Evolutionary conservation across 1,140 invertebrate genomes (phyloP).

Genomic region (Hermetia illucens): DNA sequence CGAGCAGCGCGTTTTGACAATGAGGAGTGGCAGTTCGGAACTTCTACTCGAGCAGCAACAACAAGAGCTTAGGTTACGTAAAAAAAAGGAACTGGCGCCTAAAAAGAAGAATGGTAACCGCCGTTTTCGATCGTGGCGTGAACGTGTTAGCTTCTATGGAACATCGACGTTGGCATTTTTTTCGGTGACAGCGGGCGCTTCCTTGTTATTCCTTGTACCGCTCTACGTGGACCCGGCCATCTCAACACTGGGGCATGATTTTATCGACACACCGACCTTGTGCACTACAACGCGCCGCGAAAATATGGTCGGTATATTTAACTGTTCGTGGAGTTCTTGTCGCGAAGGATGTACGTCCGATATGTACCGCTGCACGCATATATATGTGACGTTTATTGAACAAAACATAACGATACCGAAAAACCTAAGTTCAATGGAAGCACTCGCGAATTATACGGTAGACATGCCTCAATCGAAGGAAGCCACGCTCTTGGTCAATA

Average conservation of each 20-base stretch:
- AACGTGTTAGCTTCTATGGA: slow-evolving; percentile 61
- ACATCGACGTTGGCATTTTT: slow-evolving; percentile 63
- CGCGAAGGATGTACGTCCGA: slow-evolving; percentile 78
- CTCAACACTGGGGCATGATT: slow-evolving; percentile 70
- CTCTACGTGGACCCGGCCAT: slow-evolving; percentile 82
- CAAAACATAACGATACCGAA: slow-evolving; percentile 28
- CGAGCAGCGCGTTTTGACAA: slow-evolving; percentile 29
- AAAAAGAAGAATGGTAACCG: slow-evolving; percentile 38
- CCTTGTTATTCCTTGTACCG: slow-evolving; percentile 71
- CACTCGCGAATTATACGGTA: slow-evolving; percentile 19
- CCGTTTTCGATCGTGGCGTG: slow-evolving; percentile 51
- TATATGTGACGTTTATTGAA: slow-evolving; percentile 57
- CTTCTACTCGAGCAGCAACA: slow-evolving; percentile 60
- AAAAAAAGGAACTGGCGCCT: slow-evolving; percentile 48
- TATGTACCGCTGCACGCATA: slow-evolving; percentile 70
- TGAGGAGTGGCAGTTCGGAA: slow-evolving; percentile 73
- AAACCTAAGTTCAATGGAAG: slow-evolving; percentile 24
- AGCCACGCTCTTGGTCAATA: slow-evolving; percentile 59
- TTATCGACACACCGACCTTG: slow-evolving; percentile 58
- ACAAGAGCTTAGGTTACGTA: slow-evolving; percentile 52
- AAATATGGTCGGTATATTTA: slow-evolving; percentile 59
- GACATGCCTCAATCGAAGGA: slow-evolving; percentile 36
- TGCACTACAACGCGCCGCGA: slow-evolving; percentile 64
- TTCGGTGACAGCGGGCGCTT: slow-evolving; percentile 64
- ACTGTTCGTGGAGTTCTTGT: slow-evolving; percentile 77